Conservation (phyloP, 2,888 invertebrate species). For the Bursaphelenchus okinawaensis region DNA sequence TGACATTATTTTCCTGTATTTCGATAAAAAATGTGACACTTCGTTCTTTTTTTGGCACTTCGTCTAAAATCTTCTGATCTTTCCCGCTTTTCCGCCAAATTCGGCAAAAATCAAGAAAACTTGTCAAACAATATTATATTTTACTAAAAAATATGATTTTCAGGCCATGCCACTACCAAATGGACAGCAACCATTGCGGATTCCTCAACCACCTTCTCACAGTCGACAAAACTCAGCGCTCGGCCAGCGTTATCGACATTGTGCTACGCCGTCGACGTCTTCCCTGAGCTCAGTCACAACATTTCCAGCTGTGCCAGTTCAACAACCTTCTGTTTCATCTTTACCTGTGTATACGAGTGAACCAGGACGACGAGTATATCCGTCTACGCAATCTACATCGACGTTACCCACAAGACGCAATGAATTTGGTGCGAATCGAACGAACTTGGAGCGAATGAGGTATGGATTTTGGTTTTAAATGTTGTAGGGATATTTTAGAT, state of each 20-base stretch:
- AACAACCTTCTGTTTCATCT: not conserved
- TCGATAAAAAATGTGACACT: not conserved
- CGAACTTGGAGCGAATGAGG: not conserved
- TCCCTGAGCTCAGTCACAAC: conserved; percentile 9
- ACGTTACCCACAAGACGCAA: not conserved
- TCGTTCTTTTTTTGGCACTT: not conserved
- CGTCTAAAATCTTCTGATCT: not conserved
- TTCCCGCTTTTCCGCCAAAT: too few relatives aligned
- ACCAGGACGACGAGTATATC: not conserved
- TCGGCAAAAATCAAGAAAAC: too few relatives aligned
- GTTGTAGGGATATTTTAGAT: too few relatives aligned
- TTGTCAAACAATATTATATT: too few relatives aligned
- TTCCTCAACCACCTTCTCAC: conserved; percentile 10
- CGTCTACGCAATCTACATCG: conserved; percentile 2
- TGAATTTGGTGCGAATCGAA: not conserved
- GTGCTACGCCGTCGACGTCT: conserved; percentile 12
- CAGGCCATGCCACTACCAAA: conserved; percentile 3
- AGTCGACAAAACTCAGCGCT: not conserved
- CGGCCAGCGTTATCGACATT: conserved; percentile 1
- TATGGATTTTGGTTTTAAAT: not conserved
- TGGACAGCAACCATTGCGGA: not conserved
- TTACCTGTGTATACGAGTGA: not conserved
- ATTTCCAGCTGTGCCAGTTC: conserved; percentile 3
- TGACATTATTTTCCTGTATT: not conserved
- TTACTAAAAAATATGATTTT: too few relatives aligned